A percentile compares a stretch with the other conserved stretches of the same genome.
These are phyloP conservation scores for Chrysaora quinquecirrha DNA, from an alignment of 30 jellyfish, hydroid and myxozoan species.

Conservation along the genomic window DNA sequence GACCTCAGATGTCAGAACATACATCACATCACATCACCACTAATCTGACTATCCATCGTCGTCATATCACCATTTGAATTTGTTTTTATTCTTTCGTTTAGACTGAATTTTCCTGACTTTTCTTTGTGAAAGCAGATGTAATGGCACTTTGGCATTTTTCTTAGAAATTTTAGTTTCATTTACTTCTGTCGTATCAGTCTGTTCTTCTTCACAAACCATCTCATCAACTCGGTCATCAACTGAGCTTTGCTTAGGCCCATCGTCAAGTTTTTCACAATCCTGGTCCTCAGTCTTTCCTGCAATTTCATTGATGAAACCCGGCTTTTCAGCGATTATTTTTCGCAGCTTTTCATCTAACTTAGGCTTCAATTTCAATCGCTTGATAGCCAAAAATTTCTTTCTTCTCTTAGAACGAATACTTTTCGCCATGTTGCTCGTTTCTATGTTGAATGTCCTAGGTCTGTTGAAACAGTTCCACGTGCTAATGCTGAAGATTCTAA, in stretches of 20 bases:
- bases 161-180: not conserved
- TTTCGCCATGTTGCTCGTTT: slow-evolving; percentile 38
- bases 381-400: slow-evolving; percentile 54
- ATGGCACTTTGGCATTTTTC: slow-evolving; percentile 52
- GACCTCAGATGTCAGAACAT: too few species aligned
- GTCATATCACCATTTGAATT: slow-evolving; percentile 63
- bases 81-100: slow-evolving; percentile 45
- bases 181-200: not conserved
- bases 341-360: slow-evolving; percentile 40
- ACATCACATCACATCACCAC: too few species aligned
- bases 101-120: slow-evolving; percentile 48
- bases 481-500: too few species aligned
- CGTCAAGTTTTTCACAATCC: not conserved
- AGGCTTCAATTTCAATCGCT: slow-evolving; percentile 36
- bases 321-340: not conserved
- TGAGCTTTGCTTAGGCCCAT: not conserved
- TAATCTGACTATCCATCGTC: too few species aligned
- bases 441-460: too few species aligned
- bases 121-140: slow-evolving; percentile 54
- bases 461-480: too few species aligned
- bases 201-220: not conserved
- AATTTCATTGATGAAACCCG: too few species aligned
- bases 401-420: slow-evolving; percentile 56
- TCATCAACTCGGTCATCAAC: not conserved
- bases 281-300: not conserved